phyloP scores from a whole-genome alignment of 2,113 vertebrate genomes.

The Daboia siamensis region DNA sequence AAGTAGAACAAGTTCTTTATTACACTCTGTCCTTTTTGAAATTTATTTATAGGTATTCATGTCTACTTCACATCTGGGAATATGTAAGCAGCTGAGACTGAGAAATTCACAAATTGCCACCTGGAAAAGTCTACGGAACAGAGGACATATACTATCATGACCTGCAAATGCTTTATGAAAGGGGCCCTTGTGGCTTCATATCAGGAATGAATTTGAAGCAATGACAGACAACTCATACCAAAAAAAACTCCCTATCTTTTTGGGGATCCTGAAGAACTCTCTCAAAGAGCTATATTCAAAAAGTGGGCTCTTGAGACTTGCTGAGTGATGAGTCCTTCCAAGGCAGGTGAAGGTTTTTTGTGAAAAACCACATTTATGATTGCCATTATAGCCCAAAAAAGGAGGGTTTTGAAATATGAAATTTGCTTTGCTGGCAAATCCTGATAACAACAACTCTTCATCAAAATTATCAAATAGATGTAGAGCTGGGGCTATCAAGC shows the following conservation, averaged over 20 bases:
- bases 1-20: not conserved
- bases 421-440: not conserved
- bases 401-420: not conserved
- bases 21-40: not conserved
- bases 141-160: conserved; percentile 61
- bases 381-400: not conserved
- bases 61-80: not conserved
- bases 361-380: conserved; percentile 24
- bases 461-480: not conserved
- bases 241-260: conserved; percentile 34
- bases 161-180: conserved; percentile 61
- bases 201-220: conserved; percentile 66
- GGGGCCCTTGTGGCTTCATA: conserved; percentile 63
- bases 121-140: conserved; percentile 57
- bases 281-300: conserved; percentile 46
- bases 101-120: conserved; percentile 45
- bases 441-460: not conserved
- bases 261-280: conserved; percentile 58
- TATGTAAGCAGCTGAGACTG: not conserved
- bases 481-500: not conserved
- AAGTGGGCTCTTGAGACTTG: conserved; percentile 53
- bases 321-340: conserved; percentile 56
- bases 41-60: not conserved
- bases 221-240: conserved; percentile 62
- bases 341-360: conserved; percentile 50